These are phyloP conservation scores for Pachypeltis micranthus DNA, from an alignment of 1,140 invertebrate genomes.

Conservation along the genomic window DNA sequence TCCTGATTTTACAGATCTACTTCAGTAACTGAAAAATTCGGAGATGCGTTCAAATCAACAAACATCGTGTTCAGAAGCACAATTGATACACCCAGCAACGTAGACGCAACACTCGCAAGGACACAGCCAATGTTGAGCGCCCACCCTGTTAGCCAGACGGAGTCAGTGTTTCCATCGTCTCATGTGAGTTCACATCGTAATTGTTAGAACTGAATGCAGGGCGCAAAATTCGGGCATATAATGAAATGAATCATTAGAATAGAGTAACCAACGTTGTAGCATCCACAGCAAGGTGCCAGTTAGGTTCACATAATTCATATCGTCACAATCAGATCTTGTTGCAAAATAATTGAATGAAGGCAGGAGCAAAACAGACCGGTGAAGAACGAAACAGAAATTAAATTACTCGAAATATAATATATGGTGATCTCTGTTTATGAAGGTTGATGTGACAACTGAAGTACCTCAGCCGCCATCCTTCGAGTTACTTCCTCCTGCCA, in stretches of 20 bases:
- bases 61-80: constrained; percentile 21
- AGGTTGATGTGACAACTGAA: not conserved
- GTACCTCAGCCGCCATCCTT: constrained; percentile 12
- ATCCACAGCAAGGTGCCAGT: too few relatives aligned
- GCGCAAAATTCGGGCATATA: not conserved
- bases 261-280: too few relatives aligned
- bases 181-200: not conserved
- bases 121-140: constrained; percentile 15
- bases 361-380: too few relatives aligned
- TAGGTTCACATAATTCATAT: not conserved
- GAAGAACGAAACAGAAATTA: too few relatives aligned
- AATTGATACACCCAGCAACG: constrained; percentile 18
- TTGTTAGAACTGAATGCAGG: not conserved
- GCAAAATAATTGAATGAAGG: not conserved
- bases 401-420: not conserved
- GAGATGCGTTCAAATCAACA: constrained; percentile 9
- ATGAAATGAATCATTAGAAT: not conserved
- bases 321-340: not conserved
- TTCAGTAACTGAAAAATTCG: not conserved
- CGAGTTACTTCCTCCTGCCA: constrained; percentile 16
- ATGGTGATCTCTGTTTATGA: not conserved
- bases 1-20: not conserved
- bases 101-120: not conserved
- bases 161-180: not conserved
- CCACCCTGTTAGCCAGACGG: not conserved